These are phyloP conservation scores for Lithobates pipiens DNA, from an alignment of 2,797 vertebrate species.

Conservation along the genomic window DNA sequence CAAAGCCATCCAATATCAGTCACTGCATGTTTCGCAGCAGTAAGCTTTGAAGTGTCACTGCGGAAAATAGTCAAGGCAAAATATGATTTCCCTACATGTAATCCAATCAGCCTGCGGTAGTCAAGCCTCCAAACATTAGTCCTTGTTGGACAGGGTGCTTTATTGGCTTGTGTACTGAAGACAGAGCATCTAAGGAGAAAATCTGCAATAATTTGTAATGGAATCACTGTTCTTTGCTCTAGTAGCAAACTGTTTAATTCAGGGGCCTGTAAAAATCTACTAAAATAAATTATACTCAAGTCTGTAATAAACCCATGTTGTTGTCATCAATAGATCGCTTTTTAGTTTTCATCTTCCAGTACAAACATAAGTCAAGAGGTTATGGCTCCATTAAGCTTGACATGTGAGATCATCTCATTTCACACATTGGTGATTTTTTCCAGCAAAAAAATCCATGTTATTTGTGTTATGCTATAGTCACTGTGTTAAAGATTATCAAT, in stretches of 20 bases:
- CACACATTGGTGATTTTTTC: constrained; percentile 46
- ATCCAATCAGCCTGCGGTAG: constrained; percentile 54
- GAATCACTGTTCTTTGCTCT: constrained; percentile 15
- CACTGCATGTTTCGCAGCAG: constrained; percentile 46
- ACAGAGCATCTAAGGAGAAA: constrained; percentile 27
- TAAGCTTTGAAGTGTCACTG: constrained; percentile 49
- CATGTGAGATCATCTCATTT: constrained; percentile 57
- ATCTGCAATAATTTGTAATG: constrained; percentile 34
- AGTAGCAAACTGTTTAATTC: constrained; percentile 4
- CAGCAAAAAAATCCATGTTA: constrained; percentile 22
- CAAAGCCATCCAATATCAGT: constrained; percentile 38
- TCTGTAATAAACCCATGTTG: constrained; percentile 25
- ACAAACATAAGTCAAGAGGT: constrained; percentile 51
- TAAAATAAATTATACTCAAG: constrained; percentile 53
- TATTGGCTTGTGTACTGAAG: constrained; percentile 48
- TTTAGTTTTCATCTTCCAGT: constrained; percentile 31
- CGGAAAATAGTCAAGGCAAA: constrained; percentile 47
- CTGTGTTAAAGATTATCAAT: constrained; percentile 31
- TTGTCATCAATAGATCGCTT: constrained; percentile 52
- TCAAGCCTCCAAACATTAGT: constrained; percentile 54
- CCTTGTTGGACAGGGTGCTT: constrained; percentile 53
- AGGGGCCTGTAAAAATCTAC: constrained; percentile 37
- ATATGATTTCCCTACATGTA: constrained; percentile 51
- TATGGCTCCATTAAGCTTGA: constrained; percentile 59
- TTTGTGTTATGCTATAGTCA: constrained; percentile 27